Base-by-base conservation (phyloP, 2,797 vertebrate species). In the Acomys russatus region DNA sequence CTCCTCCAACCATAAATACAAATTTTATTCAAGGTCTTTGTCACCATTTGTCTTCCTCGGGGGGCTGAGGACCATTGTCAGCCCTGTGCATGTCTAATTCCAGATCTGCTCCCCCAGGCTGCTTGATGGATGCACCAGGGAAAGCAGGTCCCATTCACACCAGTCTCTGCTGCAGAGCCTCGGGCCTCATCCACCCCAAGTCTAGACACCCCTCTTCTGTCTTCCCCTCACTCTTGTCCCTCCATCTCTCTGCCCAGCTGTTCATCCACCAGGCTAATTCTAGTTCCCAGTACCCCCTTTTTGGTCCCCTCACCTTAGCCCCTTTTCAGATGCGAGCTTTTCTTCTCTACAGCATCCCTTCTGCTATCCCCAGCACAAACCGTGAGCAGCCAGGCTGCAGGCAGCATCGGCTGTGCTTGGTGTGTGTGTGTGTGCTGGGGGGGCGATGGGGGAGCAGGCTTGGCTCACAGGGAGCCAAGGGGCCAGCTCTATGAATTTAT, bases 11-110 rank as follows among this genome's bases (percentile, higher is more conserved):
- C 97, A 98, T 98, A 98, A 97, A 98, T 98, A 98, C 96, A 98
- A 96, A 98, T 98, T 98, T 97, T 98, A 98, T 98, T 98, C 98
- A 98, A 98, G 97, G 97, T 97, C 97, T 98, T 88, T 88, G 97
- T 98, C 76, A 2, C 97, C 95, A 97, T 97, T 98, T 97, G 96
- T 97, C 97, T 98, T 98, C 93, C 87, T 91, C 3, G 38, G 97
- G 95, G 51, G 71, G 66, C 79, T 88, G 96, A 97, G 95, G 96
- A 96, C 95, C 59, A 3, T 90, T 44, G 89, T 95, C 30, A 9
- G 85, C 78, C 95, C 97, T 1, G 0, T 97, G 97, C 97, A 95
- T 97, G 97, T 94, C 91, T 98, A 98, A 97, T 95, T 96, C 93
- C 68, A 9, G 91, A 97, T 76, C 85, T 90, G 94, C 96, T 94